Conservation (phyloP, 2,113 vertebrate species). For the Macrotis lagotis region DNA sequence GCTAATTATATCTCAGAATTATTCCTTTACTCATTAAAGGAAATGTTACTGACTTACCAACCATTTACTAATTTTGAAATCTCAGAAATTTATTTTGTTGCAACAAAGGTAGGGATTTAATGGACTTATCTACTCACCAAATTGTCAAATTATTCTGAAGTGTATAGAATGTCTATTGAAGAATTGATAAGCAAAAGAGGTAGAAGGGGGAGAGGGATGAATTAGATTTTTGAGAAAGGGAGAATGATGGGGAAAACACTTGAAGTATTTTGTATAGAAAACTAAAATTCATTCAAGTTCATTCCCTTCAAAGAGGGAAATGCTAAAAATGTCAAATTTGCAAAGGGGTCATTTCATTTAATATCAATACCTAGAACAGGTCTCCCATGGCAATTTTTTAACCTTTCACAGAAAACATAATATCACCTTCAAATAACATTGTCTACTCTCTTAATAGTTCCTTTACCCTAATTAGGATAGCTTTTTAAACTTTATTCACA, state of each 20-base stretch:
- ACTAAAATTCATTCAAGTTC: not conserved
- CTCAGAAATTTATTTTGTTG: not conserved
- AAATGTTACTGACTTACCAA: not conserved
- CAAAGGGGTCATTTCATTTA: conserved; percentile 15
- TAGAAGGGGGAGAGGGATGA: not conserved
- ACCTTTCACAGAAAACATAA: not conserved
- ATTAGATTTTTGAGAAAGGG: not conserved
- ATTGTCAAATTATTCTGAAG: not conserved
- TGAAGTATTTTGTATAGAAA: not conserved
- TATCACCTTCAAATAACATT: not conserved
- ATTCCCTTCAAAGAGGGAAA: not conserved
- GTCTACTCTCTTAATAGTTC: not conserved
- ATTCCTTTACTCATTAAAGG: not conserved
- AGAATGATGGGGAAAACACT: not conserved
- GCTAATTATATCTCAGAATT: not conserved
- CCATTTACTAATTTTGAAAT: not conserved
- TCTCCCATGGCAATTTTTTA: not conserved
- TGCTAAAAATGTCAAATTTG: not conserved
- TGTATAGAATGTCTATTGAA: not conserved
- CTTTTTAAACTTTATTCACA: conserved; percentile 32
- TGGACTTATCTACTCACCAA: not conserved
- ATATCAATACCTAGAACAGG: not conserved
- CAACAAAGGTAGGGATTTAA: not conserved
- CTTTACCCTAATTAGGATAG: not conserved
- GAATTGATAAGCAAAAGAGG: not conserved